Base-by-base conservation (phyloP, 2,113 vertebrate species). In the Chiloscyllium plagiosum region DNA sequence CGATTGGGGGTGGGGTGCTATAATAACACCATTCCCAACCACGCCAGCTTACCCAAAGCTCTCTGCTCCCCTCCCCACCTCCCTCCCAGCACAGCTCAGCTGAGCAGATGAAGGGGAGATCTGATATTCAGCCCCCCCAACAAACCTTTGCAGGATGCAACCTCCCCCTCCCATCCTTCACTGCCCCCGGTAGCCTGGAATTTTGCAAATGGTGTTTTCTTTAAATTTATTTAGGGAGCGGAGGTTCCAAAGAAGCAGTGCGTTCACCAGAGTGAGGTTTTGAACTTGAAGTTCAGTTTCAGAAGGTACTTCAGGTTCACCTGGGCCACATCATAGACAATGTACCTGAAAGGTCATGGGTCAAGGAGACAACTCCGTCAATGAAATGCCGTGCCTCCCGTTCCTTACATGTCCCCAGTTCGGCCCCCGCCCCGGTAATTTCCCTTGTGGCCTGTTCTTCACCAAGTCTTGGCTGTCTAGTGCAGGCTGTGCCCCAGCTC, bases 211-310 rank as follows among this genome's bases (percentile, higher is more conserved):
- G 80, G 78, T 4, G 78, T 3, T n/a, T 61, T 61, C n/a, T 47
- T 47, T 47, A 5, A 3, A 37, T 42, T 83, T 42, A 37, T 83
- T 83, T 47, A 20, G n/a, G n/a, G 50, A 52, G 86, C 0, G 50
- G 22, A 50, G 4, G 4, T 56, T 56, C 10, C 29, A 61, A 61
- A 10, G 24, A 26, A 52, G 26, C 20, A 22, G 29, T 0, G 87
- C n/a, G 66, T 97, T 99, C 98, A 99, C 99, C 99, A 99, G 96
- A 99, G 97, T 65, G 99, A 98, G 0, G 98, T 98, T 97, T 99
- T 99, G 97, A 99, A 99, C 97, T 99, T 99, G 97, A 99, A 99
- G 96, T 98, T 99, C 96, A 99, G 97, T 97, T 99, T 99, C 98
- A 99, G 97, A 96, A 99, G 98, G 97, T 99, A 99, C 97, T 99